Evolutionary conservation across 2,797 vertebrate species (phyloP), one percentile per base, ranked within the genome.

Genomic region (Triplophysa yarkandensis): DNA sequence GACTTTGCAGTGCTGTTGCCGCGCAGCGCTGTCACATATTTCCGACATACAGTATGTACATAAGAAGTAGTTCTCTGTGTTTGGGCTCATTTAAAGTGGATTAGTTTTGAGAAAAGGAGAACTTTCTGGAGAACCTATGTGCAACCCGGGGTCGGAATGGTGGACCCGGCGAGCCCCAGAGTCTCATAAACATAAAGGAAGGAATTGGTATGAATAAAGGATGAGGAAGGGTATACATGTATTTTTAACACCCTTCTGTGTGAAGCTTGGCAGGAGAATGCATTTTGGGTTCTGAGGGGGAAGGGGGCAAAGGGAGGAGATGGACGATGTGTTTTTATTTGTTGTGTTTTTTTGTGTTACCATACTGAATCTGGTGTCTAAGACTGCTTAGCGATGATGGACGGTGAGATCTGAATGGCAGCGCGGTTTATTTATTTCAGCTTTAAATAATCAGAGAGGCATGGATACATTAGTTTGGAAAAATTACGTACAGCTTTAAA

Each of bases 151-250:
- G 90, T 91, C 89, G 89, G 80, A 80, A 83, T 82, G 83, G 71
- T 66, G 85, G 87, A 86, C 87, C 88, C 73, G 21, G 83, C 85
- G 85, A 87, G 87, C 84, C 84, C 81, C 82, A 82, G 86, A 87
- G 85, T 87, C 89, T 90, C 86, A 91, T 92, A 88, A 92, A 91
- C 91, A 92, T 92, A 92, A 91, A 91, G 90, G 87, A 84, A 90
- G 85, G 88, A 85, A 86, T 89, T 81, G 75, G 79, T 73, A 90
- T 93, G 87, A 91, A 93, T 93, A 92, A 93, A 88, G 89, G 84
- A 93, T 92, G 91, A 93, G 90, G 86, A 83, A 85, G 86, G 90
- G 89, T 90, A 87, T 90, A 88, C 91, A 93, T 93, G 90, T 92
- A 92, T 92, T 92, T 93, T 92, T 91, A 93, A 92, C 86, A 62